Evolutionary conservation across 1,140 invertebrate species (phyloP), one percentile per base, ranked within the genome.

Genomic region (Probaryconus sp.): DNA sequence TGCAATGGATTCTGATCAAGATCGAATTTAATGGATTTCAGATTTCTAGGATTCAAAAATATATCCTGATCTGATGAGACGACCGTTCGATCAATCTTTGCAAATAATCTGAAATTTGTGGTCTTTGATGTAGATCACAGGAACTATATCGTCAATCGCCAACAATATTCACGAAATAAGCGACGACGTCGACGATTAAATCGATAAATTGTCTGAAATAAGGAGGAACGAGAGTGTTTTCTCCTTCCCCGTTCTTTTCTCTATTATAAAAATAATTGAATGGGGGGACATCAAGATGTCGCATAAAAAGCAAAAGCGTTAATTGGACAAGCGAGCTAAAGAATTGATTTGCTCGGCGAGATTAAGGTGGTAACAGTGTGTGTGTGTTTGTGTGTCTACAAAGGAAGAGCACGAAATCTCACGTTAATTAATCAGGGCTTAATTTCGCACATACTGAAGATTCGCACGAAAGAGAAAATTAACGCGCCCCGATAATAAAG

Each of bases 391-490:
- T 31, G 61, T 20, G n/a, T n/a, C n/a, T n/a, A 24, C 63, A 55
- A 65, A 65, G 45, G 18, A 68, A 50, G 51, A 55, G 21, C 51
- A 48, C 58, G 43, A 58, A 50, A 56, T 58, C 64, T 58, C 64
- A 68, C 64, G 64, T 68, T 68, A 68, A 68, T 68, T 56, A 58
- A 68, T 68, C 51, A 50, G 64, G 51, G 45, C 64, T 33, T 58
- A 50, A 68, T 68, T 67, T 67, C 50, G 63, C 42, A 67, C 63
- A 56, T 67, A 33, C 42, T 56, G 63, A 48, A 48, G 50, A 67
- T 67, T 67, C 63, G 48, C 40, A 65, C 43, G 64, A 68, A 58
- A 58, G 53, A 68, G 64, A 68, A 68, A 68, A n/a, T n/a, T n/a
- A n/a, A 58, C 64, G 53, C 37, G 48, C 24, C 43, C n/a, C 53